Evolutionary conservation across 2,888 invertebrate species (phyloP), one percentile per base, ranked within the genome.

Genomic region (Drosophila falleni): DNA sequence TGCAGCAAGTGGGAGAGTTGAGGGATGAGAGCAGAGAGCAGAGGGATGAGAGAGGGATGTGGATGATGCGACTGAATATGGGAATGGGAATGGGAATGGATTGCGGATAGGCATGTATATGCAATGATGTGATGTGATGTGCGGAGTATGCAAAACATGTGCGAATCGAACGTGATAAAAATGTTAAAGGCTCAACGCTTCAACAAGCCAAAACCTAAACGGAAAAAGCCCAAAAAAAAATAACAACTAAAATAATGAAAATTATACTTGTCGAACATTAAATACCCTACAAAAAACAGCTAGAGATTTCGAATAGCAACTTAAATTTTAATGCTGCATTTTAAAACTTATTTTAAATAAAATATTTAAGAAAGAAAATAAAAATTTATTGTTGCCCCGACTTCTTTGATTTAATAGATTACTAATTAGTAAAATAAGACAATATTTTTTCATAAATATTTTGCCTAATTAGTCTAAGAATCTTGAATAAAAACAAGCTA

Each of bases 61-160:
- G 33, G 62, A 47, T 42, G 72, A 59, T 56, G 77, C 35, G 11
- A 39, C 47, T 56, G 64, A 19, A 19, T 29, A n/a, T 61, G 61
- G 31, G 55, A 33, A 15, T 59, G 31, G 31, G 31, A 31, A 31
- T 31, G 58, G 44, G 37, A 56, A 26, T 63, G 80, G 59, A 80
- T 55, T 56, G 74, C 58, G 47, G 74, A 67, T 78, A 56, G 59
- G 74, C 74, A 68, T 75, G 78, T 72, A 66, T 44, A 62, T 75
- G 49, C 68, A 63, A 69, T 61, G 78, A 65, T 62, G 63, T 39
- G 19, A 29, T 31, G 31, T 31, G 51, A 37, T 60, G 71, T 65
- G 83, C 50, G 65, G 86, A 72, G 81, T 83, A 91, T 91, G 89
- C 90, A 90, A 91, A 91, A 91, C 91, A 91, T 90, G 91, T 87